phyloP scores from a whole-genome alignment of 2,888 invertebrate genomes.

The Drosophila mettleri region DNA sequence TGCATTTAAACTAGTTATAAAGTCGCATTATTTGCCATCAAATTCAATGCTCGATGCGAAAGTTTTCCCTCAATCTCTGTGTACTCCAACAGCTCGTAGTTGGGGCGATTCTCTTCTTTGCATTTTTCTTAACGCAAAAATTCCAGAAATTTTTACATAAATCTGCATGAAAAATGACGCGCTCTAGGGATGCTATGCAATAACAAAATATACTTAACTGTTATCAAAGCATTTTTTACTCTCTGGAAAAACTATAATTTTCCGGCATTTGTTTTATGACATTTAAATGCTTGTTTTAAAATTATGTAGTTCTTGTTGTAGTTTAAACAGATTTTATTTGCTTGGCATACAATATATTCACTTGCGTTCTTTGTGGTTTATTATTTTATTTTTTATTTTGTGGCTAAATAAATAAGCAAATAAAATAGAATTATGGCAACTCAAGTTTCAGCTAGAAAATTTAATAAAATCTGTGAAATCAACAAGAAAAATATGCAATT shows the following conservation, averaged over 20 bases:
- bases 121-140: slow-evolving; percentile 53
- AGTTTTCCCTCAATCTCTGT: slow-evolving; percentile 42
- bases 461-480: not conserved
- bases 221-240: slow-evolving; percentile 45
- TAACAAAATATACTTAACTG: slow-evolving; percentile 16
- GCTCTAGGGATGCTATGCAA: slow-evolving; percentile 17
- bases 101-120: slow-evolving; percentile 28
- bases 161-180: slow-evolving; percentile 73
- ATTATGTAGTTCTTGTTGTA: slow-evolving; percentile 13
- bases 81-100: slow-evolving; percentile 17
- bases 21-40: slow-evolving; percentile 78
- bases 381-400: too few relatives aligned
- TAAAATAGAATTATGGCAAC: not conserved
- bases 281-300: slow-evolving; percentile 18
- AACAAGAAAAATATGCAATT: not conserved
- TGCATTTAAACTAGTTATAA: slow-evolving; percentile 78
- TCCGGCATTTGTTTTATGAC: slow-evolving; percentile 24
- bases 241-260: slow-evolving; percentile 34
- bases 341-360: slow-evolving; percentile 1
- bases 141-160: slow-evolving; percentile 68
- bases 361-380: slow-evolving; percentile 6
- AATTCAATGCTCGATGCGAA: slow-evolving; percentile 65
- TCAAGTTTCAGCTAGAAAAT: not conserved
- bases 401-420: slow-evolving; percentile 5
- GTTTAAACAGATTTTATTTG: not conserved